Conservation (phyloP, 2,113 vertebrate genomes). For the Microtus richardsoni region DNA sequence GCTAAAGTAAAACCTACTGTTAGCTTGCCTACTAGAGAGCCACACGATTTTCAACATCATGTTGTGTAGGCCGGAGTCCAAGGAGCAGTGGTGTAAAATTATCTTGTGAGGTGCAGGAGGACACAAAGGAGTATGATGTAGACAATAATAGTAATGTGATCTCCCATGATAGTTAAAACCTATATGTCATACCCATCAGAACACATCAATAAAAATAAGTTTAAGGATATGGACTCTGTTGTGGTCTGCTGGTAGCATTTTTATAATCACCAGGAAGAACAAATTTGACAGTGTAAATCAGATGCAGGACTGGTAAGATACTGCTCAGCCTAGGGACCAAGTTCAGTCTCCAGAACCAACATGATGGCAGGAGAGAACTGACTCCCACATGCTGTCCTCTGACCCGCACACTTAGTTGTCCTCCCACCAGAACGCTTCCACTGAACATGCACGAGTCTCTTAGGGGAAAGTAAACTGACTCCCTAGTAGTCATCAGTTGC, state of each 20-base stretch:
- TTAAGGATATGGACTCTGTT: not conserved
- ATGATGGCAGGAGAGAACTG: not conserved
- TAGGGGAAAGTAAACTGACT: not conserved
- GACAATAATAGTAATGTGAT: not conserved
- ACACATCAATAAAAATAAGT: not conserved
- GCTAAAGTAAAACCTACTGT: not conserved
- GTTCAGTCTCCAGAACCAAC: not conserved
- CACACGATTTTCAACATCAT: not conserved
- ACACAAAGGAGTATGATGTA: not conserved
- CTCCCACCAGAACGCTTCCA: not conserved
- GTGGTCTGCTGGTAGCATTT: not conserved
- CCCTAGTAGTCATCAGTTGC: not conserved
- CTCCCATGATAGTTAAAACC: not conserved
- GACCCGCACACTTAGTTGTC: not conserved
- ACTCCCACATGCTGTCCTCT: not conserved
- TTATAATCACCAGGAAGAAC: not conserved
- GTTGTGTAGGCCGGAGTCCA: not conserved
- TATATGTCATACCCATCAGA: not conserved
- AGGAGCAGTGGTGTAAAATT: not conserved
- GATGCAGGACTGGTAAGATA: not conserved
- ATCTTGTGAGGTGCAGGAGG: not conserved
- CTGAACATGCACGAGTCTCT: not conserved
- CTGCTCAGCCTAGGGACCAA: not conserved
- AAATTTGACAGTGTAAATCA: not conserved
- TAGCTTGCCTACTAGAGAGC: not conserved